Conservation (phyloP, 2,797 vertebrate genomes). For the Gallinago nigripennis region DNA sequence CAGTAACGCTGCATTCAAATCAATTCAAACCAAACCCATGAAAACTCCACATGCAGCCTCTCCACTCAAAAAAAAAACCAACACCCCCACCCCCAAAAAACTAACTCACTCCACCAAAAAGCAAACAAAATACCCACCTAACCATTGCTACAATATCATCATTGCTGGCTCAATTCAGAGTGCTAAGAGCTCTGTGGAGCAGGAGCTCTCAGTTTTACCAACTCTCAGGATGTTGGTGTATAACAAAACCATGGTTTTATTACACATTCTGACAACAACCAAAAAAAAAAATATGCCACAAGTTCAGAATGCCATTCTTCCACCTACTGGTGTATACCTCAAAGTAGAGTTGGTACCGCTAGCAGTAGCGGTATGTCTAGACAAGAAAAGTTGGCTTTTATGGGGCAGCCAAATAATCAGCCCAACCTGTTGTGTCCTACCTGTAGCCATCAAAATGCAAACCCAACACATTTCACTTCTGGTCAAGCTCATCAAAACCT, state of each 20-base stretch:
- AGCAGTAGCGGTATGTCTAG: not conserved
- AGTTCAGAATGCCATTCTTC: not conserved
- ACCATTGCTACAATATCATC: not conserved
- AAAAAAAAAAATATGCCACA: not conserved
- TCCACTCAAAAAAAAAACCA: not conserved
- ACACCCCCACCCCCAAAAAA: too few relatives aligned
- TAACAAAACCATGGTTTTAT: not conserved
- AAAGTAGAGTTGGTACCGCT: not conserved
- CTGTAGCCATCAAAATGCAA: not conserved
- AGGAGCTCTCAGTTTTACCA: not conserved
- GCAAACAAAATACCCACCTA: not conserved
- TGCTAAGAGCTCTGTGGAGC: not conserved
- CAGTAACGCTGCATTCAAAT: not conserved
- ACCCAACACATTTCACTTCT: not conserved
- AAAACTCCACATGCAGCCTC: not conserved
- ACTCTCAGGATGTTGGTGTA: not conserved
- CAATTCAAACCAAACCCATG: not conserved
- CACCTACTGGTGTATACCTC: not conserved
- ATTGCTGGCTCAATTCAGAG: not conserved
- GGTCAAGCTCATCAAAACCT: not conserved
- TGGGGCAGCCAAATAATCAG: not conserved
- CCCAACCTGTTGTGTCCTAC: not conserved
- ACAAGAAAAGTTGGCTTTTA: not conserved
- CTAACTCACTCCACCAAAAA: not conserved
- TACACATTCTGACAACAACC: not conserved